These are phyloP conservation scores for Morus bassanus DNA, from an alignment of 2,797 vertebrate genomes.

Conservation along the genomic window DNA sequence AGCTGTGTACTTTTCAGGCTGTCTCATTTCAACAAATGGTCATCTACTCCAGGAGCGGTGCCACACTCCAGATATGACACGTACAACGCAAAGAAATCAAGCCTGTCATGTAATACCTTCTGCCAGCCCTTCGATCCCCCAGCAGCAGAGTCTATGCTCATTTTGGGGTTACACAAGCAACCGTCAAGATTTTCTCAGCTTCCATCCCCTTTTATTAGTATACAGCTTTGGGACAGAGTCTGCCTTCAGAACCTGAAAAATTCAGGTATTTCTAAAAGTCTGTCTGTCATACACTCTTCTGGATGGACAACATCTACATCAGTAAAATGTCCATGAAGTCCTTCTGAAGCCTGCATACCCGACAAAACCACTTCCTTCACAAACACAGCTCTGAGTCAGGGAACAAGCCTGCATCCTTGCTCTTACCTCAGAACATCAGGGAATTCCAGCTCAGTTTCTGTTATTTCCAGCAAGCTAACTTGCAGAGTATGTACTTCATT, in stretches of 20 bases:
- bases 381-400: fast-evolving
- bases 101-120: neutral
- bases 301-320: neutral
- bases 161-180: neutral
- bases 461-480: neutral
- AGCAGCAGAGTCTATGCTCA: neutral
- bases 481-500: neutral
- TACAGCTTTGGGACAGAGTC: neutral
- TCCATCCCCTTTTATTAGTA: neutral
- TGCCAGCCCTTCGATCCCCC: neutral
- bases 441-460: neutral
- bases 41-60: neutral
- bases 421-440: neutral
- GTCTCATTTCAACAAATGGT: neutral
- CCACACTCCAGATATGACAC: neutral
- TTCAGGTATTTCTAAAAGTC: neutral
- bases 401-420: neutral
- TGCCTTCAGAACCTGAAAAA: neutral
- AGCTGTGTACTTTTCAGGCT: neutral
- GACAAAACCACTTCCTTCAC: neutral
- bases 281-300: neutral
- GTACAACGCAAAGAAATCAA: neutral
- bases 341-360: neutral
- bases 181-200: neutral
- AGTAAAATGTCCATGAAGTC: neutral